Percentiles rank a stretch among this genome's conserved stretches.
Conservation (phyloP, 2,113 vertebrate species). For the Microtus pennsylvanicus region DNA sequence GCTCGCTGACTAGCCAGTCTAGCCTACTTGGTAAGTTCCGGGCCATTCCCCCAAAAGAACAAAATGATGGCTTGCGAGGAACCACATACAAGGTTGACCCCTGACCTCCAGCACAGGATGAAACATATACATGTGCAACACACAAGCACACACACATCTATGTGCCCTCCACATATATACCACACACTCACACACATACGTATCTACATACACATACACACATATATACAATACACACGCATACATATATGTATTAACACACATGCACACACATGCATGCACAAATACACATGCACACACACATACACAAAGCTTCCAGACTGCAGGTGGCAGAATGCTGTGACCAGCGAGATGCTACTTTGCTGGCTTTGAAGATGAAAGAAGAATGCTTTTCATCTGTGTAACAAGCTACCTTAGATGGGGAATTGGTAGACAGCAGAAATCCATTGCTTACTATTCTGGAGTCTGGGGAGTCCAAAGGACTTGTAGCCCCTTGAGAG, state of each 20-base stretch:
- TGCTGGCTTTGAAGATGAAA: neutral
- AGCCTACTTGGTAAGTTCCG: neutral
- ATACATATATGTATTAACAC: neutral
- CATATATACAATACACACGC: neutral
- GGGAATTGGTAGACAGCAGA: neutral
- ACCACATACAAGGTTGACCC: neutral
- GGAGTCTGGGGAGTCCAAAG: neutral
- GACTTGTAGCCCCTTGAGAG: neutral
- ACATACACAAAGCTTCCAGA: neutral
- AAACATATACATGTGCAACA: neutral
- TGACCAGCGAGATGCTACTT: neutral
- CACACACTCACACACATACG: neutral
- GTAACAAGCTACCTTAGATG: neutral
- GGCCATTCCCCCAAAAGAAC: neutral
- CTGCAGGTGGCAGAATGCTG: neutral
- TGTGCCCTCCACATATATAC: neutral
- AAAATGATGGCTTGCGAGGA: neutral
- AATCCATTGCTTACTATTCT: neutral
- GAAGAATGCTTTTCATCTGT: neutral
- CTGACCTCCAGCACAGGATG: neutral
- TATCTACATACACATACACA: neutral
- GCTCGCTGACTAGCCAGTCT: neutral
- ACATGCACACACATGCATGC: neutral
- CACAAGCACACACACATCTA: neutral
- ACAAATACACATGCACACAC: neutral